Evolutionary conservation across 2,888 invertebrate species (phyloP).

Genomic region (Macrophya annulata): DNA sequence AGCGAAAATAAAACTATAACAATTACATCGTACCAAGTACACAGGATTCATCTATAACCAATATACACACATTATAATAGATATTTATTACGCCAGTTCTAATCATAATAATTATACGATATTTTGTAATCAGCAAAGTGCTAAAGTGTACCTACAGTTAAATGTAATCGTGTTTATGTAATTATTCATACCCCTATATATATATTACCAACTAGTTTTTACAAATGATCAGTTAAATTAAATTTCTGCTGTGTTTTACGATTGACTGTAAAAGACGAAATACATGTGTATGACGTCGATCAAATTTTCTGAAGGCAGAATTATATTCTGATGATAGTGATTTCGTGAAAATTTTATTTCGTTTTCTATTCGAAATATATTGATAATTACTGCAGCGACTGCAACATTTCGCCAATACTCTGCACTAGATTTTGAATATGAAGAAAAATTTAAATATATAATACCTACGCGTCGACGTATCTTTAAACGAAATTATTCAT

Average conservation of each 20-base stretch:
- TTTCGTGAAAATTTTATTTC: conserved; percentile 1
- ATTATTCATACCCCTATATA: conserved; percentile 20
- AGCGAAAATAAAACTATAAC: not conserved
- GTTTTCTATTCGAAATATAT: not conserved
- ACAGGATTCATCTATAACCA: not conserved
- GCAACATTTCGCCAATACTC: conserved; percentile 63
- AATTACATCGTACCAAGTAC: conserved; percentile 8
- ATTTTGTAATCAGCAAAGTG: conserved; percentile 45
- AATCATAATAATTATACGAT: conserved; percentile 24
- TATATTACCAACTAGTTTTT: conserved; percentile 23
- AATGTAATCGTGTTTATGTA: conserved; percentile 43
- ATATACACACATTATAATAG: conserved; percentile 23
- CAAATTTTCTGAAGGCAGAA: not conserved
- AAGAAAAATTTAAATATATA: not conserved
- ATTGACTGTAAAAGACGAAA: not conserved
- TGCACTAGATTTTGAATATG: conserved; percentile 59
- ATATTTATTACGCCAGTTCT: conserved; percentile 26
- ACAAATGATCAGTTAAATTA: not conserved
- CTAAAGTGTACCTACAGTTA: conserved; percentile 44
- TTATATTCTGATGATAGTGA: not conserved
- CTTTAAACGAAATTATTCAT: conserved; percentile 45
- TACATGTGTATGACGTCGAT: not conserved
- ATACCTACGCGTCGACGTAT: conserved; percentile 34
- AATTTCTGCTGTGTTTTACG: conserved; percentile 16
- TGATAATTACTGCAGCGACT: not conserved